Evolutionary conservation across 2,113 vertebrate species (phyloP), one percentile per base, ranked within the genome.

Genomic region (Coreoperca whiteheadi): DNA sequence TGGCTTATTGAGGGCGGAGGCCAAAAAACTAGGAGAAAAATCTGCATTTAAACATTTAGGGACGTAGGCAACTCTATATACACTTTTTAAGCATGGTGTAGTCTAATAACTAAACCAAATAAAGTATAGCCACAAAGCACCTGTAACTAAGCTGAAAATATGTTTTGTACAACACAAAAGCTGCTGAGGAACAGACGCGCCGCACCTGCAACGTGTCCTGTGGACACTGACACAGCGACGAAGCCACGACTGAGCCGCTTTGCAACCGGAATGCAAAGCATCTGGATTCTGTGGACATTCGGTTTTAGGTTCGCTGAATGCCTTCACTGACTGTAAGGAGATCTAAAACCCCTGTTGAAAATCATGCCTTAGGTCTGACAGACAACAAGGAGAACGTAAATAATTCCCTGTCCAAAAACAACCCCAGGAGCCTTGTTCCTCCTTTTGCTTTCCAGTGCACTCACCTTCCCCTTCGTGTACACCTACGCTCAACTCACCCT

Each of bases 371-470:
- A 71, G 39, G 72, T 87, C 86, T 30, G 54, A 48, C 73, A 89
- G 59, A 83, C 28, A 77, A 67, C 50, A 80, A 85, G 1, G 7
- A 74, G 75, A 66, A 74, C 43, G 11, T 23, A 61, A 56, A 70
- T 75, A 59, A 81, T 79, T 81, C 80, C 82, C 78, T 81, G 76
- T 91, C 92, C 88, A 91, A 90, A 88, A 93, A 70, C 93, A 94
- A 93, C 87, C 51, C 81, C 87, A 48, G 66, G 43, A 80, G 69
- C 83, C 28, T 12, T 8, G 0, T 20, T 54, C 74, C 74, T 75
- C 68, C 30, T 28, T 28, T 32, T 9, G 54, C 43, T 30, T 21
- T n/a, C 3, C 30, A 30, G 15, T 28, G 39, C 9, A 84, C 82
- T 81, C 80, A 86, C 82, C 87, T 82, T 63, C 18, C 21, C 2